These are phyloP conservation scores for Vireo griseus DNA, from an alignment of 2,797 vertebrate species.

Conservation along the genomic window DNA sequence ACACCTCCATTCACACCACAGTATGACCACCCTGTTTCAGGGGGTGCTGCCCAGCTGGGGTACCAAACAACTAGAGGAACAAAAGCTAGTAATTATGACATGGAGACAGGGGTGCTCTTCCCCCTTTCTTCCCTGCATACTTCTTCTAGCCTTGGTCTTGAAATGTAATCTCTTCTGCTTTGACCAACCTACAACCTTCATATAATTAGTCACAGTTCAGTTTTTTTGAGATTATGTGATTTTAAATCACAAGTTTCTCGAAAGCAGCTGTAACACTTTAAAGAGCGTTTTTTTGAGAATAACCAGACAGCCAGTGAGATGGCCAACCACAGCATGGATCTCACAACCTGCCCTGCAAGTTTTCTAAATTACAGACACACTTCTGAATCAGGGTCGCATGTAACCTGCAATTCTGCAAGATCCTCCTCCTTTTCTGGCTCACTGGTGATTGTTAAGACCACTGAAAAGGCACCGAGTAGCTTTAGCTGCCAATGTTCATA, in stretches of 20 bases:
- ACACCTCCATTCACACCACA: neutral
- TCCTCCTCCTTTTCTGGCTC: neutral
- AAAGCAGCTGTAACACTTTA: neutral
- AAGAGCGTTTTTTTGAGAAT: neutral
- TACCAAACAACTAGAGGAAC: neutral
- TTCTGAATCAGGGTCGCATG: neutral
- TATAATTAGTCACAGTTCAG: rapidly evolving
- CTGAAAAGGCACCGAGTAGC: neutral
- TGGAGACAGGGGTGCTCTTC: neutral
- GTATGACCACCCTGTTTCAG: neutral
- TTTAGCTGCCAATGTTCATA: neutral
- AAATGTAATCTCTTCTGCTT: neutral
- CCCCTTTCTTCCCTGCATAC: neutral
- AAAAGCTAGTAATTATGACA: neutral
- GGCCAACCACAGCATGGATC: neutral
- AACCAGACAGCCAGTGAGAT: neutral
- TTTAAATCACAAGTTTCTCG: neutral
- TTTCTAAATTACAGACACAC: slow-evolving; percentile 23
- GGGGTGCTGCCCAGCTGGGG: neutral
- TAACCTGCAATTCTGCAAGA: neutral
- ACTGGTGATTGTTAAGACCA: neutral
- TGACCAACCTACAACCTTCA: neutral
- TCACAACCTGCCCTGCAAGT: slow-evolving; percentile 11
- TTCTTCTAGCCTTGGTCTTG: neutral
- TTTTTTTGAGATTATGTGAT: neutral